Evolutionary conservation across 2,797 vertebrate species (phyloP).

Genomic region (Mormyrus hasselquistii): DNA sequence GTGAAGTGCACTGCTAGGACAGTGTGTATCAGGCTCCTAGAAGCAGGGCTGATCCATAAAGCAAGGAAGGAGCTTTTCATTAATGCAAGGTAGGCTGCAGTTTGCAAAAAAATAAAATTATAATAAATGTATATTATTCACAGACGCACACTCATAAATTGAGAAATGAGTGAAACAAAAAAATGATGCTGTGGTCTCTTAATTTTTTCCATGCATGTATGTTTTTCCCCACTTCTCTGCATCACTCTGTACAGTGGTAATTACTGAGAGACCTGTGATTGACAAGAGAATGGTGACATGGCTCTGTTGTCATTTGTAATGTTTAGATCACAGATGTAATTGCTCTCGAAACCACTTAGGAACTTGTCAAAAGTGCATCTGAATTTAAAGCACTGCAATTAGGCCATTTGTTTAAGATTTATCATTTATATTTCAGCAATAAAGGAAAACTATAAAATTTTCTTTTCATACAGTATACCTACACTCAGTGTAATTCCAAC

Average conservation of each 20-base stretch:
- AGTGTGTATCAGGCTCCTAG: neutral
- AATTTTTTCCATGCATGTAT: neutral
- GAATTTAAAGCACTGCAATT: neutral
- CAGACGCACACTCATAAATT: neutral
- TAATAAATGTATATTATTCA: neutral
- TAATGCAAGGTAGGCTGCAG: neutral
- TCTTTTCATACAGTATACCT: neutral
- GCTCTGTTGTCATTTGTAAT: neutral
- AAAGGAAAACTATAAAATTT: neutral
- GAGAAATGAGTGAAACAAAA: neutral
- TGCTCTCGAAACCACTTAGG: neutral
- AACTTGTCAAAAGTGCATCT: neutral
- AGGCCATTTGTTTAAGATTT: neutral
- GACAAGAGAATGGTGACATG: neutral
- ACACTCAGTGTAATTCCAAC: neutral
- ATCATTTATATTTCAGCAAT: neutral
- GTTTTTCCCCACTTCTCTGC: neutral
- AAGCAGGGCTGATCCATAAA: neutral
- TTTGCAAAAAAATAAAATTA: neutral
- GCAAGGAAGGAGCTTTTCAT: neutral
- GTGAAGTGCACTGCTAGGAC: neutral
- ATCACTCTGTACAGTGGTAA: neutral
- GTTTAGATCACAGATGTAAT: neutral
- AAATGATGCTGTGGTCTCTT: neutral
- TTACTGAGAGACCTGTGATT: neutral